Evolutionary conservation across 2,888 invertebrate genomes (phyloP), one percentile per base, ranked within the genome.

Genomic region (Maniola hyperantus): DNA sequence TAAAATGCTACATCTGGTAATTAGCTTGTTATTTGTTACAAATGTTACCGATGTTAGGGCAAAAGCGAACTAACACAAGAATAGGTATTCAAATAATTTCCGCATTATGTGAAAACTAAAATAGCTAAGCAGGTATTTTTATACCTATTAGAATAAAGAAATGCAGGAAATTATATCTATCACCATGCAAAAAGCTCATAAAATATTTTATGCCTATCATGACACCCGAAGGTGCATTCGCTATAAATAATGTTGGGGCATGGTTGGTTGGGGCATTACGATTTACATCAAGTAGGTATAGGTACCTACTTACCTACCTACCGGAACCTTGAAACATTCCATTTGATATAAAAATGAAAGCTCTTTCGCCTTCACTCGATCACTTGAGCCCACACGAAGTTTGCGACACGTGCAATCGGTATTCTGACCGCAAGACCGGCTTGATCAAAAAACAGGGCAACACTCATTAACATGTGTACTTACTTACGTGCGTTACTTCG

Each of bases 381-480:
- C 54, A 62, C 64, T 68, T 51, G 33, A 66, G 55, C 61, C 60
- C 42, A 57, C 54, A 66, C 54, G 64, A 60, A 67, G 72, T 64
- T 70, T 71, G 64, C 72, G 67, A 72, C 70, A 70, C 70, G 67
- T 70, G 69, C 63, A 60, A 50, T 69, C 63, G 42, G 63, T 64
- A 68, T 71, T 65, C 70, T 58, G 69, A 68, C 70, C 65, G 61
- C 67, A 59, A 65, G 59, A 60, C 66, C 58, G 26, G 62, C 57
- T 64, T 39, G 50, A n/a, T 46, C 42, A 57, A 65, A 63, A 67
- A 67, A 60, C 66, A 15, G 46, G 36, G 26, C 65, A 59, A 15
- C 48, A 63, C 50, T 57, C 15, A 54, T 62, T 68, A 54, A 53
- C 51, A 68, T 64, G 46, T 53, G 59, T 60, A 51, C 36, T 39